Evolutionary conservation across 2,888 invertebrate genomes (phyloP), one percentile per base, ranked within the genome.

Genomic region (Cephus spinipes): DNA sequence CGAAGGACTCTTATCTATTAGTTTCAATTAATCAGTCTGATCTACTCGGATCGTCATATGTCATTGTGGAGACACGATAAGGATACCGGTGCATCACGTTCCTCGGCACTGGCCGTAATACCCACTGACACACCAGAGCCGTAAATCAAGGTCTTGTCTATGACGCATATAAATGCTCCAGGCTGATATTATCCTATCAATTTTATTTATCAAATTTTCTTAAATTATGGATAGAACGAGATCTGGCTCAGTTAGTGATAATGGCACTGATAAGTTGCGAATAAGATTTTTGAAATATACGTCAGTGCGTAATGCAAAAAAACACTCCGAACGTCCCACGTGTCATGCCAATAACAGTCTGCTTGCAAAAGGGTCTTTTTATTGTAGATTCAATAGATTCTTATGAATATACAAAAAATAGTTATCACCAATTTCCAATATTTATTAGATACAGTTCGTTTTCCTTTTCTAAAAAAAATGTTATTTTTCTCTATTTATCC

Each of bases 21-120:
- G 23, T 15, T 55, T 55, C 40, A 23, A 55, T 23, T 55, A 55
- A 55, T 55, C 23, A 55, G 9, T 6, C 23, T 40, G 23, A 55
- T 55, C 23, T 55, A 55, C 15, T 6, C 23, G 23, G 30, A 71
- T 71, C 11, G 30, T 33, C 12, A 15, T 35, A 15, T 15, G 35
- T 11, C 12, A 12, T 33, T n/a, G 34, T 33, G 35, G 36, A 74
- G 33, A 74, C 36, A 6, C 36, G 36, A 74, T 33, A 30, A 74
- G 30, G 36, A n/a, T 34, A 74, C 35, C 2, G 36, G 30, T 32
- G 74, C 33, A 74, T 74, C n/a, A 74, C 33, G 33, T 80, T 71
- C 79, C 79, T 79, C 81, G 82, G 81, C 83, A 83, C 79, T 83
- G 83, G 81, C 83, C 81, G 81, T 80, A 83, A 82, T 83, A 82